phyloP scores from a whole-genome alignment of 2,113 vertebrate genomes.

The Manacus vitellinus region DNA sequence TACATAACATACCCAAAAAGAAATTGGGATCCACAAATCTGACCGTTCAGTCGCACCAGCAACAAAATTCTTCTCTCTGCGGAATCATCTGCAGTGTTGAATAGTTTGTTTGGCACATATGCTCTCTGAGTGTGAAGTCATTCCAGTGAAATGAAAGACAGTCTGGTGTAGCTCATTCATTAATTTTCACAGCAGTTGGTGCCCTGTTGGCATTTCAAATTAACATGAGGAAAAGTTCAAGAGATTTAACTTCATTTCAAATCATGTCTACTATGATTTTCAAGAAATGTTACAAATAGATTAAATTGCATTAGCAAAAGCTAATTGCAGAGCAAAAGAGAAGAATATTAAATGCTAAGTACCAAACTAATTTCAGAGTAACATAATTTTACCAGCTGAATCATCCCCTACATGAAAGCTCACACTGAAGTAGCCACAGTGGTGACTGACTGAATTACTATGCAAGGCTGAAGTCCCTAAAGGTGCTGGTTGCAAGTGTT shows the following conservation, averaged over 20 bases:
- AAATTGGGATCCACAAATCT: not conserved
- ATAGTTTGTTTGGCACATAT: conserved; percentile 56
- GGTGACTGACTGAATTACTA: not conserved
- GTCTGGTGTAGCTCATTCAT: conserved; percentile 71
- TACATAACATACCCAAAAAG: not conserved
- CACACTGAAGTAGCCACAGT: not conserved
- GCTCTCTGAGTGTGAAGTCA: conserved; percentile 55
- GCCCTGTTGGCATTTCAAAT: conserved; percentile 77
- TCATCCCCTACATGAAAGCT: not conserved
- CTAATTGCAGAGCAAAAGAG: conserved; percentile 66
- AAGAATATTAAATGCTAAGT: conserved; percentile 64
- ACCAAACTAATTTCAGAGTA: conserved; percentile 47
- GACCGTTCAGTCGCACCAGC: not conserved
- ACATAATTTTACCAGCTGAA: conserved; percentile 39
- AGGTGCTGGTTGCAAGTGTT: not conserved
- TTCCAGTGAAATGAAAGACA: conserved; percentile 72
- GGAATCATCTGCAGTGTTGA: not conserved
- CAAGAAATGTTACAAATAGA: conserved; percentile 65
- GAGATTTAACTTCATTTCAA: conserved; percentile 71
- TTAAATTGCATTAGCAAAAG: conserved; percentile 69
- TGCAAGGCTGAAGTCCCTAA: not conserved
- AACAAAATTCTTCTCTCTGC: not conserved
- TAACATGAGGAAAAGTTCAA: conserved; percentile 70
- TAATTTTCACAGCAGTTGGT: conserved; percentile 80
- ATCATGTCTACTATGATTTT: conserved; percentile 66